Percentiles rank a stretch among this genome's conserved stretches.
These are phyloP conservation scores for Melolontha melolontha DNA, from an alignment of 2,888 invertebrate species.

Conservation along the genomic window DNA sequence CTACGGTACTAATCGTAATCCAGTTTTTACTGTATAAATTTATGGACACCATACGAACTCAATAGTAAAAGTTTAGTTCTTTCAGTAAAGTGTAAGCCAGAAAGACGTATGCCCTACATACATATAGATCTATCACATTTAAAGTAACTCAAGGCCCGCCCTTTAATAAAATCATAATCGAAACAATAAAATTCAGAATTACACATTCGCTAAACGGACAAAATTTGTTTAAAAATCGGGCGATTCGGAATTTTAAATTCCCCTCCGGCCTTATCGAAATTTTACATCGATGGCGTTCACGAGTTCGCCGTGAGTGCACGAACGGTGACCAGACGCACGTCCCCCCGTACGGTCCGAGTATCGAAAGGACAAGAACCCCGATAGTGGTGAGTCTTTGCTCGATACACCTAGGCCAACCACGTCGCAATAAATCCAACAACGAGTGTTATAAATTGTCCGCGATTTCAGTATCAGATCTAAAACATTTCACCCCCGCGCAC, in stretches of 20 bases:
- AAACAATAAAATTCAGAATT: slow-evolving; percentile 65
- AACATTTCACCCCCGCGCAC: slow-evolving; percentile 54
- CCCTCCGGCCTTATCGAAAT: slow-evolving; percentile 58
- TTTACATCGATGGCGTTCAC: slow-evolving; percentile 31
- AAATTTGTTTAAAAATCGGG: slow-evolving; percentile 62
- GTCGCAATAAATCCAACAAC: slow-evolving; percentile 62
- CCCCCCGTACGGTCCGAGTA: slow-evolving; percentile 12
- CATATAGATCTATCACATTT: too few relatives aligned
- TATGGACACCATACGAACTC: too few relatives aligned
- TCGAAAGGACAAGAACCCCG: background rate
- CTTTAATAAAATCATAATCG: slow-evolving; percentile 60
- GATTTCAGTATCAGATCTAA: slow-evolving; percentile 60
- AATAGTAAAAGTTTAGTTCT: too few relatives aligned
- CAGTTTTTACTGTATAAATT: too few relatives aligned
- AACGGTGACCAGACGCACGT: slow-evolving; percentile 49
- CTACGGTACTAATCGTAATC: too few relatives aligned
- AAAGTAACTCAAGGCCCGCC: background rate
- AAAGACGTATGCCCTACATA: too few relatives aligned
- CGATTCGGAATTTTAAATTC: slow-evolving; percentile 63
- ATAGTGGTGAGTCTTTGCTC: slow-evolving; percentile 53
- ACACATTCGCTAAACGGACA: slow-evolving; percentile 63
- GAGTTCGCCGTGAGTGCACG: slow-evolving; percentile 47
- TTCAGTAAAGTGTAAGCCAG: too few relatives aligned
- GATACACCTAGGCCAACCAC: slow-evolving; percentile 54
- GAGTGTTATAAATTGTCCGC: slow-evolving; percentile 64